Evolutionary conservation across 2,888 invertebrate species (phyloP), one percentile per base, ranked within the genome.

Genomic region (Leptopilina syphax): DNA sequence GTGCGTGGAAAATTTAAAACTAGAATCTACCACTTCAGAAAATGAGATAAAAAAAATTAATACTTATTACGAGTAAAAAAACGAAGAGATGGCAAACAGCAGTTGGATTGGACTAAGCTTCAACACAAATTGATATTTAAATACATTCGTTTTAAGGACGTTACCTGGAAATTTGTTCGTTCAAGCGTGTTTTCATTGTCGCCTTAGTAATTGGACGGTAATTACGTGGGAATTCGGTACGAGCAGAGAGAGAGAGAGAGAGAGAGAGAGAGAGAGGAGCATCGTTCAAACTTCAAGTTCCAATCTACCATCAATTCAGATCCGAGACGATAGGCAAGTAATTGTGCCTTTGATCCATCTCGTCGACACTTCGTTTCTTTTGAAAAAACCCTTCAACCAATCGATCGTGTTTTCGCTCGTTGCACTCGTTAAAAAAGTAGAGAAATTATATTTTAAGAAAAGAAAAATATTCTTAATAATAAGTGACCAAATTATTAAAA

Each of bases 191-290:
- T 85, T 82, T 83, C 86, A 84, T 87, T 86, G 86, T 86, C 84
- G 83, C 81, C 79, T 70, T 83, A 85, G 86, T 87, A 87, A 87
- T 87, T 87, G 86, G 85, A 80, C 84, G 84, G 85, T 87, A 87
- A 87, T 87, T 87, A 85, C 84, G 82, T 50, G 50, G 50, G 50
- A 50, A 50, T 50, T 50, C 10, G 50, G 34, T 34, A 12, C 9
- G 50, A 12, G 50, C 3, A 50, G 50, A 50, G 50, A 50, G 50
- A 50, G 50, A 0, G 50, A 50, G 50, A 10, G 50, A 10, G 50
- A 10, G 10, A 12, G 50, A 10, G 50, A 3, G 50, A 10, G 50
- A 10, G 50, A 10, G 50, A 77, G 76, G 82, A 82, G 82, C 82
- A 77, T 77, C 81, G 80, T 84, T 85, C 86, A 85, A 87, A 86